Percentiles rank a stretch among this genome's conserved stretches.
These are phyloP conservation scores for Schizopygopsis malacanthus DNA, from an alignment of 2,797 vertebrate species.

Conservation along the genomic window DNA sequence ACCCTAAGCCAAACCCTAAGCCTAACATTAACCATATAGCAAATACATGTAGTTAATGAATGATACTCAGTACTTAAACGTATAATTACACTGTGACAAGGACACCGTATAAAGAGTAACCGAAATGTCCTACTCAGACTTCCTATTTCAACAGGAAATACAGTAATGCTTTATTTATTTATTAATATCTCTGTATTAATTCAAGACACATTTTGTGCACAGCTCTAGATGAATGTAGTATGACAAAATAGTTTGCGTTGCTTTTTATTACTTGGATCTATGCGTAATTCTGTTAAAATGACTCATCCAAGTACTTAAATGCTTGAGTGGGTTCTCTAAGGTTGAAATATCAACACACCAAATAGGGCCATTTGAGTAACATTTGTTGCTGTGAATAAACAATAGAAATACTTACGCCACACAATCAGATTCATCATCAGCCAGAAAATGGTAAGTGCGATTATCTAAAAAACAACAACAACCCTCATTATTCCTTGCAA, in stretches of 20 bases:
- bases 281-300: not conserved
- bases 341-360: not conserved
- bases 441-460: slow-evolving; percentile 83
- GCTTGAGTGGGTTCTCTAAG: not conserved
- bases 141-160: not conserved
- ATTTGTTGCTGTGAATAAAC: slow-evolving; percentile 13
- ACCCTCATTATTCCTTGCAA: not conserved
- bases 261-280: not conserved
- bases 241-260: not conserved
- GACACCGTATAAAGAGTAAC: no score
- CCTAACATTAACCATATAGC: no score
- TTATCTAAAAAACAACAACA: slow-evolving; percentile 76
- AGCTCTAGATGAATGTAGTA: not conserved
- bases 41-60: no score
- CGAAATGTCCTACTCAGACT: not conserved
- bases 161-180: not conserved
- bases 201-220: not conserved
- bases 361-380: not conserved
- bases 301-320: not conserved
- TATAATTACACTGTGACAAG: no score
- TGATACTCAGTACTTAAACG: no score
- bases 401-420: slow-evolving; percentile 74
- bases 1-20: no score
- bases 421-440: slow-evolving; percentile 85
- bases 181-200: not conserved